phyloP scores from a whole-genome alignment of 2,113 vertebrate genomes.

The Thunnus maccoyii region DNA sequence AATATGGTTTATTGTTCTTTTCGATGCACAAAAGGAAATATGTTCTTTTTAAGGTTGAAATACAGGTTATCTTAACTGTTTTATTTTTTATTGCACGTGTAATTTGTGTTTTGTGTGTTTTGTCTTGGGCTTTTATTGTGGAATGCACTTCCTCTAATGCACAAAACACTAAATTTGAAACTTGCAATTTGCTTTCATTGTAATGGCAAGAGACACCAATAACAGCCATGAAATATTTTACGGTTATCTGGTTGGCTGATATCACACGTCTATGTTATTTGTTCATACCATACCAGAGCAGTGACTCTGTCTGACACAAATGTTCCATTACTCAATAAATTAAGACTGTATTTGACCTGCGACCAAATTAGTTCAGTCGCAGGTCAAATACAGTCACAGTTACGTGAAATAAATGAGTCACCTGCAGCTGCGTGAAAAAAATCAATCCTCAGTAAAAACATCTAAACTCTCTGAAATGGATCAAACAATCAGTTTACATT shows the following conservation, averaged over 20 bases:
- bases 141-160: no score
- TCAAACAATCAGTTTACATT: background rate
- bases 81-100: no score
- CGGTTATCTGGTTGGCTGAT: background rate
- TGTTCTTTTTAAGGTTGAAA: no score
- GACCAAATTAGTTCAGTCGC: background rate
- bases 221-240: background rate
- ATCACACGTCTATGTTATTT: constrained; percentile 18
- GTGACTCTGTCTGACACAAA: constrained; percentile 35
- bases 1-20: no score
- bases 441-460: background rate
- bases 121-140: no score
- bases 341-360: background rate
- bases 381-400: no score
- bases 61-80: no score
- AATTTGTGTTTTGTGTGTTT: no score
- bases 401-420: no score
- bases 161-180: no score
- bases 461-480: background rate
- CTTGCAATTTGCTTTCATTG: no score
- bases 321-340: constrained; percentile 24
- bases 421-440: background rate
- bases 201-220: background rate
- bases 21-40: no score
- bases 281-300: constrained; percentile 31